These are phyloP conservation scores for Syrphus vitripennis DNA, from an alignment of 2,888 invertebrate species.

Conservation along the genomic window DNA sequence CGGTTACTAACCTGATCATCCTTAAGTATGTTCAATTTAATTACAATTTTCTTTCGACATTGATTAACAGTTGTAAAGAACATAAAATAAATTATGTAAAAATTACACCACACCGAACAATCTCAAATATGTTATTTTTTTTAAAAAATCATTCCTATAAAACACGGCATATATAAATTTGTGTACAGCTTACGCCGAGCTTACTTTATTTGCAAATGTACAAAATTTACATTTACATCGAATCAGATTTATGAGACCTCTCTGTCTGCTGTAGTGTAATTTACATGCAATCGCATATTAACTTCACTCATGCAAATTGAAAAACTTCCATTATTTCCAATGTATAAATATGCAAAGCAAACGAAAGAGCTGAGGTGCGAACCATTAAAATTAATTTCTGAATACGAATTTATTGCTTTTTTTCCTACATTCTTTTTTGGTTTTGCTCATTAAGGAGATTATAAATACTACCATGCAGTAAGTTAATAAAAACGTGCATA, in stretches of 20 bases:
- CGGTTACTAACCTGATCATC: too few relatives aligned
- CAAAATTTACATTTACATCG: not conserved
- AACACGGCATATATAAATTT: too few relatives aligned
- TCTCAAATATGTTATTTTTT: too few relatives aligned
- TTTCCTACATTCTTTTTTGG: not conserved
- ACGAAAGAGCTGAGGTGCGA: conserved; percentile 56
- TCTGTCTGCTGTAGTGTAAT: too few relatives aligned
- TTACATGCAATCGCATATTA: not conserved
- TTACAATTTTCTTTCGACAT: too few relatives aligned
- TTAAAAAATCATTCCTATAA: too few relatives aligned
- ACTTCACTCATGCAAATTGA: not conserved
- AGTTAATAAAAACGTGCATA: not conserved
- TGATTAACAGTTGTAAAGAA: too few relatives aligned
- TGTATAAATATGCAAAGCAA: conserved; percentile 14
- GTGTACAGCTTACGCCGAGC: too few relatives aligned
- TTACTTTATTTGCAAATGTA: not conserved
- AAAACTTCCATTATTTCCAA: not conserved
- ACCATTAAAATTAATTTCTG: conserved; percentile 37
- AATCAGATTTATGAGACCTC: not conserved
- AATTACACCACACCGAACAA: too few relatives aligned
- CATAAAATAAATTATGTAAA: too few relatives aligned
- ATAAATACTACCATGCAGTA: not conserved
- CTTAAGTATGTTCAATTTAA: too few relatives aligned
- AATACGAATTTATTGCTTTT: not conserved
- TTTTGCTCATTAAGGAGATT: not conserved